Conservation (phyloP, 2,797 vertebrate species). For the Allenopithecus nigroviridis region DNA sequence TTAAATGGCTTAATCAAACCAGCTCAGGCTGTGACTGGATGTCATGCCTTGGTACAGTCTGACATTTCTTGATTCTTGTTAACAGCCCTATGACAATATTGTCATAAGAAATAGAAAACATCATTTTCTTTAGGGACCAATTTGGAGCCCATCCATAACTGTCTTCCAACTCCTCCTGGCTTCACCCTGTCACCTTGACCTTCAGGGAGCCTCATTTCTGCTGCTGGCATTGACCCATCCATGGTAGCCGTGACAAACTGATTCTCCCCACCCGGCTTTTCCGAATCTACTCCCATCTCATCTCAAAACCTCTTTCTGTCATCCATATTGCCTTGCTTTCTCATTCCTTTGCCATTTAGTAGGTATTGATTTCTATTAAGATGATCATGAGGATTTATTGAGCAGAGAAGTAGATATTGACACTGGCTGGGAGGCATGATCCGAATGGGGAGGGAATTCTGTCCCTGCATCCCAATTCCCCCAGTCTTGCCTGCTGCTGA, state of each 20-base stretch:
- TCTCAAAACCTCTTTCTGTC: not conserved
- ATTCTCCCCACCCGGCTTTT: not conserved
- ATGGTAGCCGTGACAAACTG: accelerated
- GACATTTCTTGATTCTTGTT: not conserved
- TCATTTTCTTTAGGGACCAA: not conserved
- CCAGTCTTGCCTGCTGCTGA: not conserved
- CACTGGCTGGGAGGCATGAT: not conserved
- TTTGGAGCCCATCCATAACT: not conserved
- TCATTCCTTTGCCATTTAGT: constrained; percentile 32
- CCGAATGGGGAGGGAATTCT: not conserved
- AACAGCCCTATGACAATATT: not conserved
- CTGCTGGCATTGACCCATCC: too few species aligned
- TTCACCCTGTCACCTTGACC: not conserved
- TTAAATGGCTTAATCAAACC: not conserved
- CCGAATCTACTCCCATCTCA: not conserved
- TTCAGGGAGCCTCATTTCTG: not conserved
- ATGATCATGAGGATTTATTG: constrained; percentile 22
- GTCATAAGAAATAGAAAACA: not conserved
- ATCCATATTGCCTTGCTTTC: not conserved
- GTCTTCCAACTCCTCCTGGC: not conserved
- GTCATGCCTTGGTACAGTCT: not conserved
- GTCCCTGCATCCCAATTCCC: too few species aligned
- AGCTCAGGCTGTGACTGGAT: not conserved
- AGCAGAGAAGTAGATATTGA: constrained; percentile 42
- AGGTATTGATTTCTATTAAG: constrained; percentile 56